Percentiles rank a stretch among this genome's conserved stretches.
Conservation (phyloP, 1,140 invertebrate genomes). For the Meloidogyne floridensis region DNA sequence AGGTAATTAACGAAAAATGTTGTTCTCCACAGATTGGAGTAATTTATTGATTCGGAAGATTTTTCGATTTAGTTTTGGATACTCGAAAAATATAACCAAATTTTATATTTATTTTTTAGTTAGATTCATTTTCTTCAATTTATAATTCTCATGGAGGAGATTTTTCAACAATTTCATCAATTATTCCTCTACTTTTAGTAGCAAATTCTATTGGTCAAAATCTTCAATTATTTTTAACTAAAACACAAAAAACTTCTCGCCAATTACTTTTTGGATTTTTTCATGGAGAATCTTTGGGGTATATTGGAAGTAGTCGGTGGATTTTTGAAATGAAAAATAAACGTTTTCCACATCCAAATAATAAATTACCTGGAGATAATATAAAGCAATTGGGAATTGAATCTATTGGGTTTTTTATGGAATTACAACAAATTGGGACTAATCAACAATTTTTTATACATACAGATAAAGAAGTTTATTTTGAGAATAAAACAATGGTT, state of each 20-base stretch:
- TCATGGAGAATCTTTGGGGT: constrained; percentile 55
- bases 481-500: constrained; percentile 33
- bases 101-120: constrained; percentile 42
- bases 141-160: constrained; percentile 45
- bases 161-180: constrained; percentile 49
- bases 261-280: constrained; percentile 55
- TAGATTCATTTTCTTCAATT: constrained; percentile 54
- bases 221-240: constrained; percentile 39
- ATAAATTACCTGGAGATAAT: constrained; percentile 30
- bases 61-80: no score
- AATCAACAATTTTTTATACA: constrained; percentile 42
- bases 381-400: constrained; percentile 40
- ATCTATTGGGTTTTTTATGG: constrained; percentile 37
- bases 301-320: constrained; percentile 54
- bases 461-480: constrained; percentile 43
- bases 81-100: no score
- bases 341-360: constrained; percentile 41
- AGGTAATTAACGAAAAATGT: no score
- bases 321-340: constrained; percentile 47
- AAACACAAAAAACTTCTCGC: constrained; percentile 33
- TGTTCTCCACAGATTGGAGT: constrained; percentile 16
- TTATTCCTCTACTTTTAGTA: constrained; percentile 52
- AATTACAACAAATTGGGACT: constrained; percentile 46
- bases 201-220: constrained; percentile 52
- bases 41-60: background rate